phyloP scores from a whole-genome alignment of 2,888 invertebrate species.

The Oegoconia quadripuncta region DNA sequence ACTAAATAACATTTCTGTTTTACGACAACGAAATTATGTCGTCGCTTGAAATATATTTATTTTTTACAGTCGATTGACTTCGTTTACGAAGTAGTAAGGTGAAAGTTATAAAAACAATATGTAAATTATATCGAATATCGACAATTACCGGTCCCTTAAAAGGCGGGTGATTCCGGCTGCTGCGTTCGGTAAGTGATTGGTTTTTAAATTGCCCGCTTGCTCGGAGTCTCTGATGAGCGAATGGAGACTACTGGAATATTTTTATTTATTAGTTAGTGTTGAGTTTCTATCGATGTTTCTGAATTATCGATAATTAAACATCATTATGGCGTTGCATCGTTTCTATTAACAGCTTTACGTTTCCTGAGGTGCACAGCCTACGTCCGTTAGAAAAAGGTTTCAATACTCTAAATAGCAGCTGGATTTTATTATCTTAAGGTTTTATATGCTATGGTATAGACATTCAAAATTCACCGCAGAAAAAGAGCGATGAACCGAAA shows the following conservation, averaged over 20 bases:
- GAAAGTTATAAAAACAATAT: constrained; percentile 60
- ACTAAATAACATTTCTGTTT: background rate
- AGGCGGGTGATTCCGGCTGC: constrained; percentile 56
- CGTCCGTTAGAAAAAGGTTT: no score
- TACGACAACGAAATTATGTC: background rate
- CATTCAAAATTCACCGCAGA: no score
- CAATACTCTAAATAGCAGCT: no score
- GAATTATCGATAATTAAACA: constrained; percentile 12
- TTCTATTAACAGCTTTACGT: no score
- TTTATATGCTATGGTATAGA: no score
- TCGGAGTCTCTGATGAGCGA: constrained; percentile 29
- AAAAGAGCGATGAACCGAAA: no score
- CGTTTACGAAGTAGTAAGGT: constrained; percentile 35
- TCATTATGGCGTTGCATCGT: background rate
- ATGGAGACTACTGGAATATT: constrained; percentile 49
- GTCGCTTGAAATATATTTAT: background rate
- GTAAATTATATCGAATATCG: constrained; percentile 54
- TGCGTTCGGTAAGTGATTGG: constrained; percentile 61
- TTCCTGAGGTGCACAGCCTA: no score
- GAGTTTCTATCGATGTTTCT: constrained; percentile 30
- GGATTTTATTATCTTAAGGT: no score
- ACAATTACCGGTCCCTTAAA: constrained; percentile 67
- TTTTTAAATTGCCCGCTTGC: constrained; percentile 64
- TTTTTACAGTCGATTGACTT: constrained; percentile 3
- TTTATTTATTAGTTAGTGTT: constrained; percentile 41